Evolutionary conservation across 2,797 vertebrate genomes (phyloP).

Genomic region (Prionace glauca): DNA sequence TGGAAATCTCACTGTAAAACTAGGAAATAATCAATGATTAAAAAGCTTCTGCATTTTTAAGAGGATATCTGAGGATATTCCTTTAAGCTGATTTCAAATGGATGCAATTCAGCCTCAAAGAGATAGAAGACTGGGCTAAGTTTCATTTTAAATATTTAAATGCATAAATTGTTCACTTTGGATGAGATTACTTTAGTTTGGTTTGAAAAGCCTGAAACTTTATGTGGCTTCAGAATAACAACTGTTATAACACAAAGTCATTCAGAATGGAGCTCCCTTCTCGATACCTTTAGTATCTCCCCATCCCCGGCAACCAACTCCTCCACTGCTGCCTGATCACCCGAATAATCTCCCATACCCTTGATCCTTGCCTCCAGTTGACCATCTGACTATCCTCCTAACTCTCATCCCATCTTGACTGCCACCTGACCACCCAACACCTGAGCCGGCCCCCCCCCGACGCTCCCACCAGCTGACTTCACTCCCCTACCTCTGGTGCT

Average conservation of each 20-base stretch:
- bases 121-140: not conserved
- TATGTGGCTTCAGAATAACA: not conserved
- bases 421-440: too few species aligned
- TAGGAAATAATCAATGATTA: not conserved
- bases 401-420: too few species aligned
- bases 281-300: too few species aligned
- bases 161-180: not conserved
- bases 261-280: too few species aligned
- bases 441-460: too few species aligned
- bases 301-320: too few species aligned
- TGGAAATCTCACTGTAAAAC: not conserved
- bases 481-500: too few species aligned
- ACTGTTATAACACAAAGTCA: not conserved
- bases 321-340: too few species aligned
- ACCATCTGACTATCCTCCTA: too few species aligned
- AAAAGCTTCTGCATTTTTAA: not conserved
- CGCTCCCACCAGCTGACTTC: too few species aligned
- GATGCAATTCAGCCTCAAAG: not conserved
- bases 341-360: too few species aligned
- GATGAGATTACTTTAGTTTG: not conserved
- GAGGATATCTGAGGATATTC: not conserved
- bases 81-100: not conserved
- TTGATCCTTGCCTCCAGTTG: too few species aligned
- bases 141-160: not conserved
- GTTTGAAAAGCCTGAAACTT: not conserved